Evolutionary conservation across 2,113 vertebrate genomes (phyloP).

Genomic region (Menidia beryllina): DNA sequence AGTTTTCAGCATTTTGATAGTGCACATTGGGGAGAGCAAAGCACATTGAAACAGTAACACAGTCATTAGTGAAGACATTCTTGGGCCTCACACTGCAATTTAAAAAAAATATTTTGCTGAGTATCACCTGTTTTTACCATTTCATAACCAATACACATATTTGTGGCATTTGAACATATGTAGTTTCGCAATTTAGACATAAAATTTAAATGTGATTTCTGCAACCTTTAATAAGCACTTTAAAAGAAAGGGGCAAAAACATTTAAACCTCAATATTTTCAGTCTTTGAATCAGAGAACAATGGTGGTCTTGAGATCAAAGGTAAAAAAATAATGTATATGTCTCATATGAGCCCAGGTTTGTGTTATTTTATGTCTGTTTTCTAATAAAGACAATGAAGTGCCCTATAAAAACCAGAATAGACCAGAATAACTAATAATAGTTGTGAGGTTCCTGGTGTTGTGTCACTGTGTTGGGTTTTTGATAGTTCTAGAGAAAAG

Average conservation of each 20-base stretch:
- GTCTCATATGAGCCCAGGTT: too few relatives aligned
- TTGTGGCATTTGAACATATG: not conserved
- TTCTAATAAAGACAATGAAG: not conserved
- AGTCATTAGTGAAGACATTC: not conserved
- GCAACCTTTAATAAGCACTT: too few relatives aligned
- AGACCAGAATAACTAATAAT: not conserved
- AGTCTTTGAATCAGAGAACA: not conserved
- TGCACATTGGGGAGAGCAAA: not conserved
- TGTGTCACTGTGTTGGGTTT: not conserved
- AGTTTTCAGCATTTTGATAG: not conserved
- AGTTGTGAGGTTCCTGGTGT: not conserved
- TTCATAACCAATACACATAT: too few relatives aligned
- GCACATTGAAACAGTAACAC: not conserved
- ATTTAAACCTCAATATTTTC: too few relatives aligned
- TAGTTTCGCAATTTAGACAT: not conserved
- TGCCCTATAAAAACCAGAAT: rapidly evolving
- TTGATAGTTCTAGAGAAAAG: not conserved
- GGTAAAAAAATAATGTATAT: not conserved
- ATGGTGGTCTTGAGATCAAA: not conserved
- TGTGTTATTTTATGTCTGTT: not conserved
- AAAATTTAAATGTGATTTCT: too few relatives aligned
- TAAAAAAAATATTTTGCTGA: too few relatives aligned
- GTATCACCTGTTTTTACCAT: too few relatives aligned
- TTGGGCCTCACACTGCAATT: too few relatives aligned
- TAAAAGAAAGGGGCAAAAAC: too few relatives aligned